phyloP scores from a whole-genome alignment of 2,888 invertebrate genomes.

The Thymelicus lineola region DNA sequence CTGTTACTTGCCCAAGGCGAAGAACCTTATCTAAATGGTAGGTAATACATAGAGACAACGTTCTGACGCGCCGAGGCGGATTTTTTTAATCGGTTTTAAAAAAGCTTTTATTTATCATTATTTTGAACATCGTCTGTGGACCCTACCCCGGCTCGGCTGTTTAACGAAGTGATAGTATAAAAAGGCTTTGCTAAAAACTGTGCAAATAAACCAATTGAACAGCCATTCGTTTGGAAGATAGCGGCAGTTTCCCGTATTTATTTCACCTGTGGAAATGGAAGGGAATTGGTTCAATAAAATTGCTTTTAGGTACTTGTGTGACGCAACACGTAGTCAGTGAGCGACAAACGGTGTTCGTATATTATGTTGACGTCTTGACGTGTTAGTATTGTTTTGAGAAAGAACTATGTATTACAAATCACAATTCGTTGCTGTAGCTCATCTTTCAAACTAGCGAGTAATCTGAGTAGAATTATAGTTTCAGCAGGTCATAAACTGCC shows the following conservation, averaged over 20 bases:
- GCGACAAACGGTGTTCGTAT: background rate
- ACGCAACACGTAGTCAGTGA: background rate
- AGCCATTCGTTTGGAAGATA: constrained; percentile 29
- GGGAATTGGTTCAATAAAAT: constrained; percentile 24
- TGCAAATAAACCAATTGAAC: constrained; percentile 30
- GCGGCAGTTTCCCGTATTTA: constrained; percentile 36
- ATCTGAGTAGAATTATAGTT: background rate
- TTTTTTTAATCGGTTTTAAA: background rate
- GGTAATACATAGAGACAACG: too few relatives aligned
- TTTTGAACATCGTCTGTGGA: background rate
- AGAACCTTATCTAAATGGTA: too few relatives aligned
- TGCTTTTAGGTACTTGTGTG: constrained; percentile 14
- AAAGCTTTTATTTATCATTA: background rate
- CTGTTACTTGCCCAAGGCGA: too few relatives aligned
- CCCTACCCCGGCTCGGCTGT: background rate
- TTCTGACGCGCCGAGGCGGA: background rate
- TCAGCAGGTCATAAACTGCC: background rate
- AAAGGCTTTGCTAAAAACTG: constrained; percentile 25
- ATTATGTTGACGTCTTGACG: too few relatives aligned
- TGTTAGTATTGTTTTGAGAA: too few relatives aligned
- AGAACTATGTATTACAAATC: too few relatives aligned
- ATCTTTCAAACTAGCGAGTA: too few relatives aligned
- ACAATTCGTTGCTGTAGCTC: too few relatives aligned
- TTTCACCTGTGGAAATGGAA: constrained; percentile 32
- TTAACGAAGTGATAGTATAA: constrained; percentile 29